Evolutionary conservation across 2,113 vertebrate species (phyloP).

Genomic region (Eubucco bourcierii): DNA sequence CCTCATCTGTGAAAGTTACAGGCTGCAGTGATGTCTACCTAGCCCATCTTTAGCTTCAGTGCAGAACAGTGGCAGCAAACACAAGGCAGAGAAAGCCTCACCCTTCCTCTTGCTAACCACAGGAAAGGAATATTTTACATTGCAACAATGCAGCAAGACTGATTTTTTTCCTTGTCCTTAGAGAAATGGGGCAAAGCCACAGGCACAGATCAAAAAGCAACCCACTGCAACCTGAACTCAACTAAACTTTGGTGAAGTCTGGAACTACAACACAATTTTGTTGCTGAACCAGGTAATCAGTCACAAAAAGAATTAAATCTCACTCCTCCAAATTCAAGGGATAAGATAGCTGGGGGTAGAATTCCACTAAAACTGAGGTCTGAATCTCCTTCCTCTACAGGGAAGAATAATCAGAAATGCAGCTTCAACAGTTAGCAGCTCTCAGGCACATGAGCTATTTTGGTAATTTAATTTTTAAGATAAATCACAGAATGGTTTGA

Average conservation of each 20-base stretch:
- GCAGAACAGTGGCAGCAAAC: neutral
- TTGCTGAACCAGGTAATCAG: neutral
- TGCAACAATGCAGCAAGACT: too few relatives aligned
- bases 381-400: fast-evolving
- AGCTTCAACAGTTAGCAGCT: neutral
- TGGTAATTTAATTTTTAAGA: neutral
- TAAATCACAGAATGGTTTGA: neutral
- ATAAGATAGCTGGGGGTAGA: neutral
- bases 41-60: neutral
- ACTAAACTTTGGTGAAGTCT: neutral
- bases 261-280: neutral
- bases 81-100: neutral
- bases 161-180: neutral
- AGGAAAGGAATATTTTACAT: neutral
- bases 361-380: neutral
- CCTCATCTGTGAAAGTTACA: neutral
- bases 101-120: neutral
- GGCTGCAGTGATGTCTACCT: neutral
- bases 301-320: neutral
- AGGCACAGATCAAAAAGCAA: neutral
- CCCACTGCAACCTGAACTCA: neutral
- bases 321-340: neutral
- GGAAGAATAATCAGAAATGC: neutral
- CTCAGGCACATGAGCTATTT: neutral
- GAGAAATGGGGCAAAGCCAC: neutral